Conservation (phyloP, 1,140 invertebrate genomes). For the Drosophila lacteicornis region DNA sequence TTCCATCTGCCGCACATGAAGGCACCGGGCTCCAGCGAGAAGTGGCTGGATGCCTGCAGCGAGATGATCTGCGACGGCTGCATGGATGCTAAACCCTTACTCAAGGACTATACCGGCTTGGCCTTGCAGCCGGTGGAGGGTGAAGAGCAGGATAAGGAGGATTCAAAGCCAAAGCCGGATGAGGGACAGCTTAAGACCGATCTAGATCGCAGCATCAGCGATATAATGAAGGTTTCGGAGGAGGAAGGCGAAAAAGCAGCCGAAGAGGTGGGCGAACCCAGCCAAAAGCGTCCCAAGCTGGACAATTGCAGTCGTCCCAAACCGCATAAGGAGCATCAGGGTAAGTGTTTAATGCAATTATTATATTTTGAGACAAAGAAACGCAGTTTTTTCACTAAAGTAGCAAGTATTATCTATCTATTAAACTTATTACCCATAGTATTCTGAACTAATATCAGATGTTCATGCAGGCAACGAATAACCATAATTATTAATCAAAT, state of each 20-base stretch:
- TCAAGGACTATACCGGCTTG: constrained; percentile 89
- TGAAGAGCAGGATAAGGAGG: constrained; percentile 11
- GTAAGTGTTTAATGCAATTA: constrained; percentile 31
- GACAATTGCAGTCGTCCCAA: constrained; percentile 55
- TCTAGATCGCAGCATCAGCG: constrained; percentile 33
- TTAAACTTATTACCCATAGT: no score
- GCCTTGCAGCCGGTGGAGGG: constrained; percentile 50
- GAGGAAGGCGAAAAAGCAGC: background rate
- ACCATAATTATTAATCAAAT: constrained; percentile 23
- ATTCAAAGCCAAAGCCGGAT: constrained; percentile 21
- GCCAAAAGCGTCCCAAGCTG: constrained; percentile 57
- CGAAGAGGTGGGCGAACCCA: constrained; percentile 38
- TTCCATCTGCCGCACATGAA: constrained; percentile 94
- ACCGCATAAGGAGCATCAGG: constrained; percentile 25
- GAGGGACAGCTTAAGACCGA: constrained; percentile 13
- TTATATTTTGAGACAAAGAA: no score
- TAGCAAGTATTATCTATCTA: no score
- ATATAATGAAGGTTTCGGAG: constrained; percentile 26
- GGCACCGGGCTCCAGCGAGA: constrained; percentile 86
- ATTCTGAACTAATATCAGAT: no score
- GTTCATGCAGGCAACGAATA: background rate
- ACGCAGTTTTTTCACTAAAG: no score
- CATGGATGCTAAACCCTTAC: constrained; percentile 90
- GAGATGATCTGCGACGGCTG: constrained; percentile 93
- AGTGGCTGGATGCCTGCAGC: constrained; percentile 87